Conservation (phyloP, 2,797 vertebrate genomes). For the Scomberomorus guttatus region DNA sequence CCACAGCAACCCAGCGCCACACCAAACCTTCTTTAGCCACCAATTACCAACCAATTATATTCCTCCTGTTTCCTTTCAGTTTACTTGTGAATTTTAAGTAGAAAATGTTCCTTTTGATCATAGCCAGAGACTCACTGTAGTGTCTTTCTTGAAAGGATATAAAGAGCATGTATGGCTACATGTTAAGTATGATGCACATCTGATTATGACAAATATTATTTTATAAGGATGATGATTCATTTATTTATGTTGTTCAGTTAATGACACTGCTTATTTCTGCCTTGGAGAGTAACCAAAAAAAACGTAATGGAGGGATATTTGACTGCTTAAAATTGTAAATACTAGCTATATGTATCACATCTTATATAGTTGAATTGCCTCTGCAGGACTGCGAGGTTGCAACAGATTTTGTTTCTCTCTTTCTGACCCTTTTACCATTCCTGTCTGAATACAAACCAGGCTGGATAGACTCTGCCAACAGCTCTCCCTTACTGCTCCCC, state of each 20-base stretch:
- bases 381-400: constrained; percentile 1
- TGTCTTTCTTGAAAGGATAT: background rate
- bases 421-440: constrained; percentile 26
- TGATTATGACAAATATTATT: background rate
- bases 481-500: constrained; percentile 20
- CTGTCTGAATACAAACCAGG: constrained; percentile 46
- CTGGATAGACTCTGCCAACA: constrained; percentile 49
- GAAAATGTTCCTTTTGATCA: background rate
- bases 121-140: background rate
- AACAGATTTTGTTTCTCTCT: constrained; percentile 20
- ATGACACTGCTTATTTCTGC: background rate
- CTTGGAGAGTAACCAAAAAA: background rate
- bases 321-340: no score
- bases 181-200: background rate
- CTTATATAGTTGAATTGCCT: background rate
- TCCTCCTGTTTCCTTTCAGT: background rate
- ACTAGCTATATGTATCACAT: background rate
- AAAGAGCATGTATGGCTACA: background rate
- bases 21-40: background rate
- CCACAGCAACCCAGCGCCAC: background rate
- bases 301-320: background rate
- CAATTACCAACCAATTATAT: background rate
- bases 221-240: background rate
- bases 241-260: background rate
- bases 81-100: background rate